Evolutionary conservation across 2,113 vertebrate genomes (phyloP), one percentile per base, ranked within the genome.

Genomic region (Leucopsar rothschildi): DNA sequence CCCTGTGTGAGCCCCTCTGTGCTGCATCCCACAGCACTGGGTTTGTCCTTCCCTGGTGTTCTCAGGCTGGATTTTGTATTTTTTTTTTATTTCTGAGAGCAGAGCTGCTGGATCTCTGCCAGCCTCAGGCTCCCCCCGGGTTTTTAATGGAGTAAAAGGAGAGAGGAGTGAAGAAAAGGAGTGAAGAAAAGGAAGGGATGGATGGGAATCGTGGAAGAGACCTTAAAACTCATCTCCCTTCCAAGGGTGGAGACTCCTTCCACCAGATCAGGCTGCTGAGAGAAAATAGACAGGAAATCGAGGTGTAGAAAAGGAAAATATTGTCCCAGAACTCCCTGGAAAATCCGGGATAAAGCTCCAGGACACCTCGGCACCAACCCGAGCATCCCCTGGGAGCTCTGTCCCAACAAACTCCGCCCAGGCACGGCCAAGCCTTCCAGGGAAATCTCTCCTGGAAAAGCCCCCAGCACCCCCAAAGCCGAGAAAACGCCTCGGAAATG

Each of bases 1-100:
- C 4, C 5, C 33, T 16, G 87, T 95, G 93, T 68, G 45, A 86
- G 81, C 77, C 50, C 45, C 75, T 94, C 95, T 97, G 96, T 98
- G 71, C 82, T 56, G 13, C 39, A 12, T 12, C 88, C 61, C 92
- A 6, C 52, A n/a, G 82, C 7, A 5, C 37, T 0, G 0, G 2
- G 14, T 33, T 56, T 16, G 53, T 86, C 57, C 96, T 93, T 72
- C 89, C 45, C n/a, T 4, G 25, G 47, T 18, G 2, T 28, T 39
- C 24, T 61, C n/a, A 28, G n/a, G 42, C 7, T 12, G 76, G 79
- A 6, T 17, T 18, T 28, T 29, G 18, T 37, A 37, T 47, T 47
- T 23, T 25, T 25, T 49, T 47, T 12, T 47, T 50, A 59, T 63
- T 12, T 57, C 47, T 15, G 56, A 53, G 39, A 55, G 83, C 39